Evolutionary conservation across 2,797 vertebrate species (phyloP), one percentile per base, ranked within the genome.

Genomic region (Geotria australis): DNA sequence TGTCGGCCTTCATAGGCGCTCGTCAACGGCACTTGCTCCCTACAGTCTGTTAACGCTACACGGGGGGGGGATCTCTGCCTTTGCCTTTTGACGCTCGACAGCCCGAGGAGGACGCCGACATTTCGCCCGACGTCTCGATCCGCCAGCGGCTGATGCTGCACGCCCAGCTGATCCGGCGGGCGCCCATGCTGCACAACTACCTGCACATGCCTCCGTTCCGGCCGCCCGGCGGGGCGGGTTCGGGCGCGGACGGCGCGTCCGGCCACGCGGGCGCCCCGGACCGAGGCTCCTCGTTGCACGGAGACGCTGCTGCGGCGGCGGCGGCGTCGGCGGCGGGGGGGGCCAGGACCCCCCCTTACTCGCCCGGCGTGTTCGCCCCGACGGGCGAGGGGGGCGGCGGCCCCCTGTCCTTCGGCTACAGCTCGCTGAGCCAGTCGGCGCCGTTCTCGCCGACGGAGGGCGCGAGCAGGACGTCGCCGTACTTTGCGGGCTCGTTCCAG

Each of bases 121-220:
- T 89, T 59, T 83, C 85, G 2, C 81, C 91, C 95, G 73, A 76
- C 93, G 74, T 77, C 85, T 8, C 82, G 89, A 65, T 95, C 64
- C 82, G 88, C 3, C 91, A 96, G 68, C 86, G 89, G 1, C 81
- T 86, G 57, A 80, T 98, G 64, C 73, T 93, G 64, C 88, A 84
- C 1, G 84, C 89, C 38, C 91, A 93, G 61, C 91, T 88, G 0
- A 85, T 96, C 60, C 85, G 91, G 46, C 83, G 91, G 61, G 94
- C 91, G 0, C 91, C 91, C 56, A 85, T 98, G 62, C 82, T 98
- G 57, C 91, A 98, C 76, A 98, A 98, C 74, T 98, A 95, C 73
- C 78, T 98, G 64, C 91, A 98, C 74, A 98, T 98, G 74, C 70
- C 95, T 69, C 93, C 89, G 12, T 95, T 85, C 12, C 86, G 89